These are phyloP conservation scores for Coracopsis vasa DNA, from an alignment of 2,113 vertebrate species.

Conservation along the genomic window DNA sequence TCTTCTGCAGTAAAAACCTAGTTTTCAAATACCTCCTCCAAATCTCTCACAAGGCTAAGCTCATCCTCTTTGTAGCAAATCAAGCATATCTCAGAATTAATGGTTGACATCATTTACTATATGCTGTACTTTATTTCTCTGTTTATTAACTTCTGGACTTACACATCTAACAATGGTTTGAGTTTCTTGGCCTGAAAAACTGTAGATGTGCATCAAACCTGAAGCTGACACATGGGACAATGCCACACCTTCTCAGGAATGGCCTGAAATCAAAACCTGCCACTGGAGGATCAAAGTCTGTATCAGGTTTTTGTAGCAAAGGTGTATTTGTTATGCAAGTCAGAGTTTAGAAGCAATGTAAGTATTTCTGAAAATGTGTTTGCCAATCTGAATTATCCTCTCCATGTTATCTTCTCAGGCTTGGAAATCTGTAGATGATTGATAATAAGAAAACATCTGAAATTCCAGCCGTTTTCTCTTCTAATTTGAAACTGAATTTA, in stretches of 20 bases:
- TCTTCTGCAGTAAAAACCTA: background rate
- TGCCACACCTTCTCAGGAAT: background rate
- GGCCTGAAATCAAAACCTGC: background rate
- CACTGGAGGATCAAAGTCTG: background rate
- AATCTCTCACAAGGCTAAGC: background rate
- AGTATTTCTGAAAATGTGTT: background rate
- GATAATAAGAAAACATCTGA: background rate
- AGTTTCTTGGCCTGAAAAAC: background rate
- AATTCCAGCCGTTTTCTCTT: background rate
- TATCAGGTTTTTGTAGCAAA: background rate
- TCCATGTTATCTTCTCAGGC: background rate
- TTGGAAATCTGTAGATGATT: background rate
- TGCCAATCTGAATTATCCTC: background rate
- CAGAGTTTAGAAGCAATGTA: background rate
- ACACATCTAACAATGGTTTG: background rate
- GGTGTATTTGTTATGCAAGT: background rate
- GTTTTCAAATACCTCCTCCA: slow-evolving; percentile 29
- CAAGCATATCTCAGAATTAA: background rate
- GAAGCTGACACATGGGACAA: background rate
- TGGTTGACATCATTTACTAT: background rate
- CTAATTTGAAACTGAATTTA: slow-evolving; percentile 4
- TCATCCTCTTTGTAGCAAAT: background rate
- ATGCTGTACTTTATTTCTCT: background rate
- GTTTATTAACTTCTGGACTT: background rate
- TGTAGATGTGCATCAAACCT: background rate